Evolutionary conservation across 1,140 invertebrate species (phyloP).

Genomic region (Cydia fagiglandana): DNA sequence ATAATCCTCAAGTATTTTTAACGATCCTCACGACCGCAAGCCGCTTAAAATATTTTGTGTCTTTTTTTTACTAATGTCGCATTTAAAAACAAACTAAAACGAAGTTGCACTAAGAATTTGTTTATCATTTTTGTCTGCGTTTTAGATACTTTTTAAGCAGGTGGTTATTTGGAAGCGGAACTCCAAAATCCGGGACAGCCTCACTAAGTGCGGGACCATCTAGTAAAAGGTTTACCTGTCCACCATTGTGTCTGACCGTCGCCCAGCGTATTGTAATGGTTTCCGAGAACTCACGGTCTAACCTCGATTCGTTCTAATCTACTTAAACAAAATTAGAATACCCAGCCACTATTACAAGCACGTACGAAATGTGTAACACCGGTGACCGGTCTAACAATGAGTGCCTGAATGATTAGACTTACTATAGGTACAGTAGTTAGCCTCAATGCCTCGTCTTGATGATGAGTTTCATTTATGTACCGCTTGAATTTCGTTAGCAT

Average conservation of each 20-base stretch:
- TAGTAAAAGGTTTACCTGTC: slow-evolving; percentile 27
- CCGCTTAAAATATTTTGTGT: too few relatives aligned
- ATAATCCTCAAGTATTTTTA: too few relatives aligned
- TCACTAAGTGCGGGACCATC: neutral
- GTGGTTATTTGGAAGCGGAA: neutral
- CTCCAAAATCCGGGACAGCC: neutral
- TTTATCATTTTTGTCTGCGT: too few relatives aligned
- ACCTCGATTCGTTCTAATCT: slow-evolving; percentile 17
- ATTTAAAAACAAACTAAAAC: too few relatives aligned
- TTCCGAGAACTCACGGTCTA: slow-evolving; percentile 27
- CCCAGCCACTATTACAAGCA: neutral
- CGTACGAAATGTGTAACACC: slow-evolving; percentile 3
- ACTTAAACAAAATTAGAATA: slow-evolving; percentile 5
- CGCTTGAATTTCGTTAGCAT: too few relatives aligned
- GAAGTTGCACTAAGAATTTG: too few relatives aligned
- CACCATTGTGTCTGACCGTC: slow-evolving; percentile 19
- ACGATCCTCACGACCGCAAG: too few relatives aligned
- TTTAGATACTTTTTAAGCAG: too few relatives aligned
- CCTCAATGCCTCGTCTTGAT: too few relatives aligned
- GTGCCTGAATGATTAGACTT: neutral
- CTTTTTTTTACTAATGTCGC: too few relatives aligned
- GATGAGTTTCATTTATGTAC: too few relatives aligned
- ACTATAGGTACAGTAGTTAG: neutral
- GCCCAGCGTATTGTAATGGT: slow-evolving; percentile 8
- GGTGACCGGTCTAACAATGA: neutral